Evolutionary conservation across 2,888 invertebrate species (phyloP).

Genomic region (Zygogramma bicolorata): DNA sequence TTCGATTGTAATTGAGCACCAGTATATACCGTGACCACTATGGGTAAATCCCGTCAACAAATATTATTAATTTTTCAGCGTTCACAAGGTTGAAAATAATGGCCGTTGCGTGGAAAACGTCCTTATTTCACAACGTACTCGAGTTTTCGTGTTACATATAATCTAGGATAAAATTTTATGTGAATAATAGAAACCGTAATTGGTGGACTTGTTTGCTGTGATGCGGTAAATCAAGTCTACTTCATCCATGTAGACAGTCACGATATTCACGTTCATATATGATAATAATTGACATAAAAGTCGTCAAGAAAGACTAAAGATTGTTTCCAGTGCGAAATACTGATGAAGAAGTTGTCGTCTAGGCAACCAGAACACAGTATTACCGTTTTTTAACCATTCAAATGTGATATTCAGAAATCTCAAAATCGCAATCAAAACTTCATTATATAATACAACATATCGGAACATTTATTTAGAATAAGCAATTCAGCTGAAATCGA

Average conservation of each 20-base stretch:
- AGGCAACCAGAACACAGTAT: no score
- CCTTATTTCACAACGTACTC: neutral
- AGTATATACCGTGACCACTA: no score
- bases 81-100: neutral
- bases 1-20: no score
- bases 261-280: neutral
- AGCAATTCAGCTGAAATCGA: no score
- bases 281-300: neutral
- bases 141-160: neutral
- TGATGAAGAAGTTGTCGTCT: no score
- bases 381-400: no score
- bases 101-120: slow-evolving; percentile 4
- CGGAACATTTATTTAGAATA: no score
- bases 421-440: no score
- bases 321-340: no score
- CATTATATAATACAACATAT: no score
- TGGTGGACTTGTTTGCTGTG: slow-evolving; percentile 6
- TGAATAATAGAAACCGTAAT: neutral
- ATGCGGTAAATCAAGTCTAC: neutral
- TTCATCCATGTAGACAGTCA: neutral
- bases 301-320: no score
- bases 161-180: neutral
- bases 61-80: neutral
- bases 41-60: neutral
- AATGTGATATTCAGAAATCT: no score